Conservation (phyloP, 2,888 invertebrate genomes). For the Theretra japonica region DNA sequence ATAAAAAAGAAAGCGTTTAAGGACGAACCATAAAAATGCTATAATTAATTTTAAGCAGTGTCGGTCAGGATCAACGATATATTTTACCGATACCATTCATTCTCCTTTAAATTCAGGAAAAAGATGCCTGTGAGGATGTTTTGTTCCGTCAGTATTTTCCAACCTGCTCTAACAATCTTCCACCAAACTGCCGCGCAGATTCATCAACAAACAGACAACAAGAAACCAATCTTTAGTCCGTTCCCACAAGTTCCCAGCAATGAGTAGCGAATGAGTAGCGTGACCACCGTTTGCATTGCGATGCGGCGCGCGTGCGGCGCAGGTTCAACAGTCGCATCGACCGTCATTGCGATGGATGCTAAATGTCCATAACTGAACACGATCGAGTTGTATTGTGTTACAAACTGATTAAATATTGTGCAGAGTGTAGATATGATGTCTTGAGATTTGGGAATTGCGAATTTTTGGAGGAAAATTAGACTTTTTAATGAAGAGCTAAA, state of each 20-base stretch:
- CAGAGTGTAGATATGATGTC: background rate
- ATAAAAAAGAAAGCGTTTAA: too few species aligned
- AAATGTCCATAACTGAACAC: slow-evolving; percentile 28
- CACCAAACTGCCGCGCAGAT: too few species aligned
- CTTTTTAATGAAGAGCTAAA: too few species aligned
- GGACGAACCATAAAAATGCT: too few species aligned
- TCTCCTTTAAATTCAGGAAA: too few species aligned
- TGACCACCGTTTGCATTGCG: slow-evolving; percentile 50
- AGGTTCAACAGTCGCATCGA: slow-evolving; percentile 64
- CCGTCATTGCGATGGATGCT: slow-evolving; percentile 56
- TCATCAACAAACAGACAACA: slow-evolving; percentile 9
- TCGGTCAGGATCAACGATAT: too few species aligned
- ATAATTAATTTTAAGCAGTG: too few species aligned
- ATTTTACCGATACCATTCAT: too few species aligned
- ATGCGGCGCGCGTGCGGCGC: slow-evolving; percentile 55
- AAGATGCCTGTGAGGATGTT: too few species aligned
- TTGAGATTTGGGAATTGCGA: background rate
- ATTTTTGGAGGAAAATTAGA: too few species aligned
- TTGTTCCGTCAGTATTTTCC: too few species aligned
- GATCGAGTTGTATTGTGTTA: background rate
- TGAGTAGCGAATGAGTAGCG: slow-evolving; percentile 39
- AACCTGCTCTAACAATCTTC: too few species aligned
- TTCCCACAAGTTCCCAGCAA: slow-evolving; percentile 30
- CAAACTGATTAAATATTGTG: background rate
- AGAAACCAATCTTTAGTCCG: slow-evolving; percentile 19